These are phyloP conservation scores for Monarcha castaneiventris DNA, from an alignment of 2,113 vertebrate species.

Conservation along the genomic window DNA sequence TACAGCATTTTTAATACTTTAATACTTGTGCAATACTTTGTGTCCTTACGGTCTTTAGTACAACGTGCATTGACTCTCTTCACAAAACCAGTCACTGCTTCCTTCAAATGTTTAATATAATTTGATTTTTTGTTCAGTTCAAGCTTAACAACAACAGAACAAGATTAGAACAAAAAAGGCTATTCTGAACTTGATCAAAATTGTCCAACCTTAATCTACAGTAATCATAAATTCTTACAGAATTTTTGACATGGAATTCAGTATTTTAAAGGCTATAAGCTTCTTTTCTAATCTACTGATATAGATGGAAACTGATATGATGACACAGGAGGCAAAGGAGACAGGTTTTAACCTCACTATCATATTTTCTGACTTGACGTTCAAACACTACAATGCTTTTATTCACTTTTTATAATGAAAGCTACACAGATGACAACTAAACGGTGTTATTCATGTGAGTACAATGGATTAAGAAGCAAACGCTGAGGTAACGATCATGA, in stretches of 20 bases:
- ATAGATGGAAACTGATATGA: not conserved
- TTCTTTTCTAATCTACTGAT: not conserved
- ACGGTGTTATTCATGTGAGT: not conserved
- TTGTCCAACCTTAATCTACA: not conserved
- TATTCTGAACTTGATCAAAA: not conserved
- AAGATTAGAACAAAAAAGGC: not conserved
- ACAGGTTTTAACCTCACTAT: not conserved
- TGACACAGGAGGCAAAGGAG: not conserved
- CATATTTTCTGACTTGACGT: not conserved
- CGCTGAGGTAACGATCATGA: not conserved
- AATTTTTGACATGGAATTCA: not conserved
- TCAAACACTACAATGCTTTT: not conserved
- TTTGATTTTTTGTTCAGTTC: not conserved
- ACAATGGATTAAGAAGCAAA: not conserved
- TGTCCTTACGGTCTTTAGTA: not conserved
- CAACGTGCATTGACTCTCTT: not conserved
- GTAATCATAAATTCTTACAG: not conserved
- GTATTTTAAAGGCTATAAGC: not conserved
- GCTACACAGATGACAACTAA: not conserved
- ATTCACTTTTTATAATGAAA: not conserved
- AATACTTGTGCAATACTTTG: not conserved
- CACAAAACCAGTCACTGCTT: not conserved
- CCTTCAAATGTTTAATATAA: not conserved
- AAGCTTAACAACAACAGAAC: not conserved
- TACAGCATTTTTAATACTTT: not conserved